Base-by-base conservation (phyloP, 2,888 invertebrate species). In the Athalia rosae region DNA sequence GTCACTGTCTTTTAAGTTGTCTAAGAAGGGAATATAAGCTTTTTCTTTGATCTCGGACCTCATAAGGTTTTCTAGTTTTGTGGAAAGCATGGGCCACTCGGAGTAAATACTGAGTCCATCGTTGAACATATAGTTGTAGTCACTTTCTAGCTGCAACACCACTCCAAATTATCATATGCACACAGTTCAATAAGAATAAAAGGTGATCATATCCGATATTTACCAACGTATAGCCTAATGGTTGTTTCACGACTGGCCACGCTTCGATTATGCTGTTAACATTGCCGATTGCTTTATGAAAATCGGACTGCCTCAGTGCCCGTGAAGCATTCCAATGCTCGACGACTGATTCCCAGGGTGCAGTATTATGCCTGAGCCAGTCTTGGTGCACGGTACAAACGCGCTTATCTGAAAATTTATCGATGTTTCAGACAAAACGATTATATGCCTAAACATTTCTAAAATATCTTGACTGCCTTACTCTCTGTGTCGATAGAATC, bases 341-440 rank as follows among this genome's bases (percentile, higher is more conserved):
- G 62, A 58, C 56, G 8, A 79, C 76, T 4, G 62, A 41, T 11
- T 63, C 6, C 77, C 76, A 76, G 28, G 79, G 79, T 15, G 71
- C 15, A 45, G 63, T 56, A 48, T 79, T 79, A 47, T 78, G 77
- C 53, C 78, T 79, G 7, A 79, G 71, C 79, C 79, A 79, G 6
- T 78, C 69, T 13, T 76, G 41, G 15, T 45, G 61, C n/a, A 58
- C 6, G 3, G 13, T 13, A 13, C 58, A 58, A 45, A 45, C 9
- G n/a, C 63, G 63, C 4, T 45, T 45, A 13, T 11, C 63, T 63
- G 45, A n/a, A 50, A 13, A 58, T 58, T 15, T 7, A 15, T 11
- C 15, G 13, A 13, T 61, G 61, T 9, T 9, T 61, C 1, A 61
- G 9, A 13, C 1, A 7, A 8, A 13, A 61, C 4, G 41, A n/a